Evolutionary conservation across 37 sponge, comb jelly and placozoan species (phyloP).

Genomic region (Axinella damicornis): DNA sequence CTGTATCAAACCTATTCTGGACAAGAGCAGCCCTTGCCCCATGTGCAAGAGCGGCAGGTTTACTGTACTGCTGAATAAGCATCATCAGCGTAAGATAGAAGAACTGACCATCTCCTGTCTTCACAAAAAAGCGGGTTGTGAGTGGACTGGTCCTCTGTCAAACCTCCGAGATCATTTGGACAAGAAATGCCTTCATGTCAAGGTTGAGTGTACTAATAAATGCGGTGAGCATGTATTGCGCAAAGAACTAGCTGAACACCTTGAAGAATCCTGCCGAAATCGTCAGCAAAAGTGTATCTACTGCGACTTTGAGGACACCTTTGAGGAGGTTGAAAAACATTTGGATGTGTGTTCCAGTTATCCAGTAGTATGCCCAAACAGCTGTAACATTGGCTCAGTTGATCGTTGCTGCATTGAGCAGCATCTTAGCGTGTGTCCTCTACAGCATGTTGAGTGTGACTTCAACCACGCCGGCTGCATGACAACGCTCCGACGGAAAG

Average conservation of each 20-base stretch:
- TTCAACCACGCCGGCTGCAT: not conserved
- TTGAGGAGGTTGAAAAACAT: not conserved
- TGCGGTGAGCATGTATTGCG: slow-evolving; percentile 1
- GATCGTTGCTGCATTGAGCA: not conserved
- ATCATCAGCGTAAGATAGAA: not conserved
- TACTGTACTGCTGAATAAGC: not conserved
- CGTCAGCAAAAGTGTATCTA: slow-evolving; percentile 11
- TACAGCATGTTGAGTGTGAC: not conserved
- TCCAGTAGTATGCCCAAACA: not conserved
- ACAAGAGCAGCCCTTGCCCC: not conserved
- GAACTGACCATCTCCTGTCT: slow-evolving; percentile 9
- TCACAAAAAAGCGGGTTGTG: slow-evolving; percentile 1
- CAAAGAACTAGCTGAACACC: not conserved
- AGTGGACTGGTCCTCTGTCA: slow-evolving; percentile 1
- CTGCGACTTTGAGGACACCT: not conserved
- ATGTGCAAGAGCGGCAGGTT: not conserved
- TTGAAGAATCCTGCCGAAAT: slow-evolving; percentile 1
- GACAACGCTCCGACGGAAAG: not conserved
- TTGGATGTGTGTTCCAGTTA: not conserved
- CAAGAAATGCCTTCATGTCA: not conserved
- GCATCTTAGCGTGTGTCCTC: slow-evolving; percentile 26
- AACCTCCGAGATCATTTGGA: not conserved
- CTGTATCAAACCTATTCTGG: not conserved
- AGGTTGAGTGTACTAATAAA: slow-evolving; percentile 15
- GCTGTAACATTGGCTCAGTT: not conserved